Conservation (phyloP, 2,888 invertebrate genomes). For the Apamea sordens region DNA sequence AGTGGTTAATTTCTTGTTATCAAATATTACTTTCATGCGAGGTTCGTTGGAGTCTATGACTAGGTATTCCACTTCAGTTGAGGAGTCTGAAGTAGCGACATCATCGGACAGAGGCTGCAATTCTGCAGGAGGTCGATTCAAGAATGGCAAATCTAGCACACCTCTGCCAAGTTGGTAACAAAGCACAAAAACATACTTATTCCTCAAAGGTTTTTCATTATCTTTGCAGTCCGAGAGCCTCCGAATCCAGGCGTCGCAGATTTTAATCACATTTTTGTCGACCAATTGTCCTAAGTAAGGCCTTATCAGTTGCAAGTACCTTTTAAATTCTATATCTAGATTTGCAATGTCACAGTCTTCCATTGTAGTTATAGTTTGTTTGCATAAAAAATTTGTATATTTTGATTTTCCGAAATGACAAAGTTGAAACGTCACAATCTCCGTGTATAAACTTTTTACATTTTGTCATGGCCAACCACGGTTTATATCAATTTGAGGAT, state of each 20-base stretch:
- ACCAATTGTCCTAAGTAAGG: slow-evolving; percentile 80
- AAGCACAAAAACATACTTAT: slow-evolving; percentile 82
- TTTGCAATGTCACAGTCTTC: slow-evolving; percentile 73
- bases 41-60: slow-evolving; percentile 74
- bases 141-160: slow-evolving; percentile 79
- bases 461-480: too few relatives aligned
- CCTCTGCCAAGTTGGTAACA: slow-evolving; percentile 85
- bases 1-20: slow-evolving; percentile 64
- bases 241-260: slow-evolving; percentile 85
- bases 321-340: slow-evolving; percentile 83
- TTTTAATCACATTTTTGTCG: slow-evolving; percentile 76
- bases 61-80: slow-evolving; percentile 78
- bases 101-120: slow-evolving; percentile 74
- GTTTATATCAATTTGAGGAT: background rate
- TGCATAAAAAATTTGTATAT: slow-evolving; percentile 30
- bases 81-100: slow-evolving; percentile 74
- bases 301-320: slow-evolving; percentile 82
- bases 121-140: slow-evolving; percentile 74
- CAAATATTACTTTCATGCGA: slow-evolving; percentile 72
- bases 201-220: slow-evolving; percentile 79
- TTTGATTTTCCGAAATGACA: slow-evolving; percentile 51
- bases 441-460: background rate
- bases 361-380: slow-evolving; percentile 67
- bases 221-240: slow-evolving; percentile 77
- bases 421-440: slow-evolving; percentile 28